Conservation (phyloP, 2,113 vertebrate genomes). For the Mesoclemmys tuberculata region DNA sequence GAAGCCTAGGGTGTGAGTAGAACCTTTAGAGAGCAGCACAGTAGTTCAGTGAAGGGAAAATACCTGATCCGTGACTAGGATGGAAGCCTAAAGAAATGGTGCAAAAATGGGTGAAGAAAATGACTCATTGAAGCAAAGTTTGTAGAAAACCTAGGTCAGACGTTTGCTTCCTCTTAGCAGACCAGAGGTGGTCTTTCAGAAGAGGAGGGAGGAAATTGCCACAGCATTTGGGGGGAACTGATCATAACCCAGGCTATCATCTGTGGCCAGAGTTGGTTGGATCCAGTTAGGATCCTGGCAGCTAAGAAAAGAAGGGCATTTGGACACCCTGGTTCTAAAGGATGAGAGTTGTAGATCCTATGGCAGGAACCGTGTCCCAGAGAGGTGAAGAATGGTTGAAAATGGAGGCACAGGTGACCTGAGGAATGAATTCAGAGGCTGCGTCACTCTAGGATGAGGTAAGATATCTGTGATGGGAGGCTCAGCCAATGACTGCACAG, state of each 20-base stretch:
- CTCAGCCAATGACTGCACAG: too few relatives aligned
- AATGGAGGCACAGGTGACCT: too few relatives aligned
- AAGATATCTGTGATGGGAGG: too few relatives aligned
- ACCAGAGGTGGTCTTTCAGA: background rate
- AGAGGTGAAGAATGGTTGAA: too few relatives aligned
- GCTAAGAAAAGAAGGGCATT: too few relatives aligned
- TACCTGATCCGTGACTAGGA: background rate
- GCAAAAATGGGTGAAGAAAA: background rate
- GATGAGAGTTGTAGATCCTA: too few relatives aligned
- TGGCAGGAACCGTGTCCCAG: too few relatives aligned
- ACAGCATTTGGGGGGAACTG: background rate
- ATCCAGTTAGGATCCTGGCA: background rate
- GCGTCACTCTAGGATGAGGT: too few relatives aligned
- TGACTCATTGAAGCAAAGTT: background rate
- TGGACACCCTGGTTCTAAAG: too few relatives aligned
- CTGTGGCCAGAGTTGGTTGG: background rate
- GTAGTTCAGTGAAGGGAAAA: background rate
- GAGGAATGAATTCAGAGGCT: too few relatives aligned
- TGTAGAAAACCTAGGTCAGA: background rate
- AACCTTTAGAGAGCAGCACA: background rate
- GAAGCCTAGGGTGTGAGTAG: background rate
- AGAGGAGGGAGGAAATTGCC: background rate
- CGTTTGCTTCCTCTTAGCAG: background rate
- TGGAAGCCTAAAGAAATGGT: background rate
- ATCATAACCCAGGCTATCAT: background rate